Evolutionary conservation across 2,113 vertebrate genomes (phyloP), one percentile per base, ranked within the genome.

Genomic region (Anguilla japonica): DNA sequence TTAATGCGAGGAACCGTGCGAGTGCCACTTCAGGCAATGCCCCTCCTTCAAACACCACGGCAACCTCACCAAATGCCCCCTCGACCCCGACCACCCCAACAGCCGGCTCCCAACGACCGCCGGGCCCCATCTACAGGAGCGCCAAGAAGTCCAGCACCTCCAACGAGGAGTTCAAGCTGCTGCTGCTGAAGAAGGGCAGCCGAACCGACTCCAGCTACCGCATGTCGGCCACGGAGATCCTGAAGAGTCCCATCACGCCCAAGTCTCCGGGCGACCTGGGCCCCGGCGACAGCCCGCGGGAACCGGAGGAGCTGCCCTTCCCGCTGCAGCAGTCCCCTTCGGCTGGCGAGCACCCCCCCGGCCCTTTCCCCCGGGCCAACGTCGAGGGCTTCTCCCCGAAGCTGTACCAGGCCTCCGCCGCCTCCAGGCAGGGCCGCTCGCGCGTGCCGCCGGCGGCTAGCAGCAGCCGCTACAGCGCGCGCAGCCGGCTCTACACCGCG

Each of bases 91-190:
- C 91, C 81, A 53, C 50, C 0, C 18, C 9, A 6, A 87, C 91
- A 14, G 92, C 95, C 15, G 95, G 90, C 89, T 96, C 96, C 88
- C 98, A 99, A 93, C 95, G 97, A 89, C 96, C 96, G 80, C 97
- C 98, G 0, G 97, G 98, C 87, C 98, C 98, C 89, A 99, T 99
- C 93, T 99, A 99, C 92, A 96, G 98, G 91, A 98, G 96, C 91
- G 98, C 98, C 93, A 98, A 98, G 89, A 99, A 99, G 92, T 99
- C 98, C 89, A 99, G 96, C 91, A 99, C 98, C 2, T 99, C 98
- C 63, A 99, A 97, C 0, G 98, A 99, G 92, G 98, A 99, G 93
- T 99, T 99, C 91, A 99, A 99, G 91, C 96, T 99, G 29, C 93
- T 99, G 63, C 95, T 99, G 85, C 95, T 99, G 40, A 99, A 98